Evolutionary conservation across 2,888 invertebrate genomes (phyloP).

Genomic region (Chrysina gloriosa): DNA sequence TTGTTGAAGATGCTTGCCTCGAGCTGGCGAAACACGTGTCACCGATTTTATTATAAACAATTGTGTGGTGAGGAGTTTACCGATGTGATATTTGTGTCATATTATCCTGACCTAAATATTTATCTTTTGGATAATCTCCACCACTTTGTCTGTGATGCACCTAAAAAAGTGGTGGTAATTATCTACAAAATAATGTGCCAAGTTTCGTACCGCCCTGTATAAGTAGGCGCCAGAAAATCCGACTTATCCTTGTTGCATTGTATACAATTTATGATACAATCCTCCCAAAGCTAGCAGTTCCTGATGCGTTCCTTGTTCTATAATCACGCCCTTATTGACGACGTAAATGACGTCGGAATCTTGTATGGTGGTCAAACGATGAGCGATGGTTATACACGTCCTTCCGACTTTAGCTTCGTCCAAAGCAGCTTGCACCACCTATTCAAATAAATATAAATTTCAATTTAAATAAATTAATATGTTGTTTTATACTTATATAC

Average conservation of each 20-base stretch:
- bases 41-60: too few species aligned
- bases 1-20: too few species aligned
- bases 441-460: conserved; percentile 39
- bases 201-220: too few species aligned
- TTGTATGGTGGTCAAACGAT: conserved; percentile 85
- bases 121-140: too few species aligned
- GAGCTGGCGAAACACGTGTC: too few species aligned
- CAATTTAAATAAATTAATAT: neutral
- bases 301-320: conserved; percentile 77
- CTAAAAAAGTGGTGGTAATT: too few species aligned
- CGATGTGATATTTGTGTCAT: too few species aligned
- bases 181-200: too few species aligned
- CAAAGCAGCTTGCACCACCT: conserved; percentile 89
- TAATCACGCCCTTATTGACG: conserved; percentile 75
- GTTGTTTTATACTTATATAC: too few species aligned
- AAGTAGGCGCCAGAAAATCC: neutral
- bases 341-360: conserved; percentile 84
- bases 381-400: conserved; percentile 89
- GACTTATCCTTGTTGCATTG: conserved; percentile 56
- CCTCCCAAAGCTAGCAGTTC: conserved; percentile 74
- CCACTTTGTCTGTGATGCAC: too few species aligned
- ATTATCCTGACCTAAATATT: neutral
- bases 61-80: too few species aligned
- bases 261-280: conserved; percentile 71
- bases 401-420: conserved; percentile 84